Evolutionary conservation across 2,113 vertebrate genomes (phyloP).

Genomic region (Aramus guarauna): DNA sequence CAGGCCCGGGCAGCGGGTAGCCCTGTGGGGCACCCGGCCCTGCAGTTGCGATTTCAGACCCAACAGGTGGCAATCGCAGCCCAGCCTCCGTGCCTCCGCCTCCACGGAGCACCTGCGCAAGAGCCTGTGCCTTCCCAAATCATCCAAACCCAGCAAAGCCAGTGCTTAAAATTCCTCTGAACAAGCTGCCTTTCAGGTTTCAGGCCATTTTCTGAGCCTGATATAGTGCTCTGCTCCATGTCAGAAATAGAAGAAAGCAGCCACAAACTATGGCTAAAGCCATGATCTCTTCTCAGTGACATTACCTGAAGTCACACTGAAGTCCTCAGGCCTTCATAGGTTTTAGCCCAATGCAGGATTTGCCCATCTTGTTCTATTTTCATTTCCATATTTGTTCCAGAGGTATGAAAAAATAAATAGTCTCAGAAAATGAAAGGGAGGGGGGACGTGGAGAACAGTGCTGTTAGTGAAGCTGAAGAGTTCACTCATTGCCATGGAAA

Average conservation of each 20-base stretch:
- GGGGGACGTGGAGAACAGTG: neutral
- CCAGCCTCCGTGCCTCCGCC: neutral
- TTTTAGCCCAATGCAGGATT: neutral
- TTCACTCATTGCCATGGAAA: constrained; percentile 68
- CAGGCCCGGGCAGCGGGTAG: neutral
- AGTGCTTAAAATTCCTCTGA: neutral
- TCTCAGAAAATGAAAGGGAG: neutral
- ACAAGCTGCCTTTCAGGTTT: neutral
- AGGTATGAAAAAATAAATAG: neutral
- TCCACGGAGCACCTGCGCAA: rapidly evolving
- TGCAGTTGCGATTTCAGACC: neutral
- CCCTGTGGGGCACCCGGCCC: neutral
- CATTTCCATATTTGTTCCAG: neutral
- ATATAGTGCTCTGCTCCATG: neutral
- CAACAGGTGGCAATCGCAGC: constrained; percentile 28
- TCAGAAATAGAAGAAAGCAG: neutral
- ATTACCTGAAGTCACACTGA: neutral
- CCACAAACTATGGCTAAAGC: rapidly evolving
- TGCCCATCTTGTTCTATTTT: neutral
- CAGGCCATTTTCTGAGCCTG: neutral
- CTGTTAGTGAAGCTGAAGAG: constrained; percentile 31
- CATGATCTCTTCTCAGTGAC: neutral
- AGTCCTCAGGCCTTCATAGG: neutral
- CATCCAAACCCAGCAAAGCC: neutral
- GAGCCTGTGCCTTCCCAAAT: neutral